Conservation (phyloP, 23 tunicate species). For the Pegea sp. region DNA sequence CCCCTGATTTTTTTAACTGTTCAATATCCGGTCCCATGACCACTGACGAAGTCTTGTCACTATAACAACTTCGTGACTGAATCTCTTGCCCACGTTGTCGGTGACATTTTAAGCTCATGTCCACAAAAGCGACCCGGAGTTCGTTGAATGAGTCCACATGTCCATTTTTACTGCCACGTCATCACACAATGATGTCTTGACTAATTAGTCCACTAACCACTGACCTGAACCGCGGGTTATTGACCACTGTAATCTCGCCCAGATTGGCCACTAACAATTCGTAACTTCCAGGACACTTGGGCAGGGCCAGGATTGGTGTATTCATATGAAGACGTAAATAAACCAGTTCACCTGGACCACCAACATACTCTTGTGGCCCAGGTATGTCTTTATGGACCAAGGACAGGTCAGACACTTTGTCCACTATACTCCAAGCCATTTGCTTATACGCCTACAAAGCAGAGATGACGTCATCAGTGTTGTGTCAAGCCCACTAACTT, state of each 20-base stretch:
- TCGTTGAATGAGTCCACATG: slow-evolving; percentile 30
- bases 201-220: too few species aligned
- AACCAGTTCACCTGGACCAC: too few species aligned
- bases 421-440: slow-evolving; percentile 78
- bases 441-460: slow-evolving; percentile 61
- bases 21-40: too few species aligned
- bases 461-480: background rate
- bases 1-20: too few species aligned
- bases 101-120: slow-evolving; percentile 58
- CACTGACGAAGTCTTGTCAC: too few species aligned
- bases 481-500: slow-evolving; percentile 6
- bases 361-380: slow-evolving; percentile 11
- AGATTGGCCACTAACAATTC: slow-evolving; percentile 71
- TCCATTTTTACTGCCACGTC: too few species aligned
- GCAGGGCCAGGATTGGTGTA: slow-evolving; percentile 58
- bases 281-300: slow-evolving; percentile 70
- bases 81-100: slow-evolving; percentile 34
- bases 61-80: too few species aligned
- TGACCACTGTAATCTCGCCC: slow-evolving; percentile 56
- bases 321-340: slow-evolving; percentile 19
- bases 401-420: slow-evolving; percentile 56
- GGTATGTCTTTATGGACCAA: slow-evolving; percentile 8
- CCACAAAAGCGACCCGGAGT: slow-evolving; percentile 24
- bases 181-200: too few species aligned
- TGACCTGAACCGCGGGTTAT: slow-evolving; percentile 4